phyloP scores from a whole-genome alignment of 2,888 invertebrate species.

The Steinernema scapterisci region DNA sequence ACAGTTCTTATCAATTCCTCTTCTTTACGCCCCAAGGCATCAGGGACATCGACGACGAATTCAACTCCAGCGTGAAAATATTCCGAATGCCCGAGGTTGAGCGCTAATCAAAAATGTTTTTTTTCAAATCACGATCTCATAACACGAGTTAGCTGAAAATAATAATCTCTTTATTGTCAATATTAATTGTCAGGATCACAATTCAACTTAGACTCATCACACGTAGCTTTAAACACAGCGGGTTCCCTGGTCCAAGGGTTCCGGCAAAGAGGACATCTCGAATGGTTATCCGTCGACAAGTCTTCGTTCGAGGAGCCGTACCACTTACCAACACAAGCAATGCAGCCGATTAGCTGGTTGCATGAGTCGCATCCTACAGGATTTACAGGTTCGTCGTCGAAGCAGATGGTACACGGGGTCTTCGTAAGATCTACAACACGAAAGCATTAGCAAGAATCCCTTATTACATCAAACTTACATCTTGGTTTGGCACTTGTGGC shows the following conservation, averaged over 20 bases:
- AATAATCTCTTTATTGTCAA: neutral
- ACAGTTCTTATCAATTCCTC: constrained; percentile 59
- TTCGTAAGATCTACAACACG: neutral
- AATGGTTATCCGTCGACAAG: neutral
- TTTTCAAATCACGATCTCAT: neutral
- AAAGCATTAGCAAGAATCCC: too few relatives aligned
- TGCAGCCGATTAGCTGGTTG: constrained; percentile 21
- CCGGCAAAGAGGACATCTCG: neutral
- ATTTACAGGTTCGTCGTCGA: constrained; percentile 8
- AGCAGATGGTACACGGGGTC: constrained; percentile 16
- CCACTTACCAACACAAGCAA: neutral
- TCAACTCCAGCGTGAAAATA: neutral
- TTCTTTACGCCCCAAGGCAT: constrained; percentile 66
- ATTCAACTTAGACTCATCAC: neutral
- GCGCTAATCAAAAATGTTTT: neutral
- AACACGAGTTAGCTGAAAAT: neutral
- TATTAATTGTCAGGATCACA: too few relatives aligned
- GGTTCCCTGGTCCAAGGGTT: neutral
- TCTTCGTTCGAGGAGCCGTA: neutral
- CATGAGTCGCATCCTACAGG: constrained; percentile 16
- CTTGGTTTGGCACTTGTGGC: neutral
- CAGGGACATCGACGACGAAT: constrained; percentile 46
- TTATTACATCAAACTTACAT: neutral
- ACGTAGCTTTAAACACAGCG: constrained; percentile 2
- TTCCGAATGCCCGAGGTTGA: neutral